These are phyloP conservation scores for Lysandra coridon DNA, from an alignment of 2,888 invertebrate species.

Conservation along the genomic window DNA sequence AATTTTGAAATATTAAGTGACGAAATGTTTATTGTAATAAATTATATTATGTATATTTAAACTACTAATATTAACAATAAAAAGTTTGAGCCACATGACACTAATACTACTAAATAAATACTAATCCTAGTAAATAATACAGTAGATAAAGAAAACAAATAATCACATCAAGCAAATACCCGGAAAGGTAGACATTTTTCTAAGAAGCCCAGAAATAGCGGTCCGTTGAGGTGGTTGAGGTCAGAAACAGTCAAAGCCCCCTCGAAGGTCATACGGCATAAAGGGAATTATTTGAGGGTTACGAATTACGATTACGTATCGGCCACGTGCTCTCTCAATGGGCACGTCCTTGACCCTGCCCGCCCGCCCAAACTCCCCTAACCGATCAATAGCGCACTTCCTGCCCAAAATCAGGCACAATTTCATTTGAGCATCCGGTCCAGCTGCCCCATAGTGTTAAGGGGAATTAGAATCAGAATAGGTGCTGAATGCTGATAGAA, in stretches of 20 bases:
- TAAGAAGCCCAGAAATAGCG: constrained; percentile 13
- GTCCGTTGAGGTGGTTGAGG: constrained; percentile 20
- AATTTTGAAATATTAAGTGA: background rate
- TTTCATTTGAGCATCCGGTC: background rate
- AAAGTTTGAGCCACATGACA: background rate
- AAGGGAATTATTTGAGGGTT: constrained; percentile 57
- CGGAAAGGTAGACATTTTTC: constrained; percentile 1
- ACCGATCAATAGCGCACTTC: constrained; percentile 61
- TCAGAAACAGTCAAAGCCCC: constrained; percentile 27
- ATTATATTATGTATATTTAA: background rate
- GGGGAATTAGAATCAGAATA: background rate
- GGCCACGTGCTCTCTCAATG: constrained; percentile 78
- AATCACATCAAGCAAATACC: background rate
- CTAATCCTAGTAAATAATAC: background rate
- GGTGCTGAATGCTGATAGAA: background rate
- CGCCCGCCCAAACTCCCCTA: constrained; percentile 55
- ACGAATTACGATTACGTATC: constrained; percentile 77
- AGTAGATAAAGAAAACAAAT: background rate
- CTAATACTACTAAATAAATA: background rate
- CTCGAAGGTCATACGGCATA: constrained; percentile 3
- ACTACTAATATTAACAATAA: background rate
- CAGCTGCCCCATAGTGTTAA: background rate
- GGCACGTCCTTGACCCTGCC: constrained; percentile 75
- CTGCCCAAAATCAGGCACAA: constrained; percentile 38
- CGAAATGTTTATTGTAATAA: background rate